Evolutionary conservation across 37 sponge, comb jelly and placozoan genomes (phyloP).

Genomic region (Petrosia ficiformis): DNA sequence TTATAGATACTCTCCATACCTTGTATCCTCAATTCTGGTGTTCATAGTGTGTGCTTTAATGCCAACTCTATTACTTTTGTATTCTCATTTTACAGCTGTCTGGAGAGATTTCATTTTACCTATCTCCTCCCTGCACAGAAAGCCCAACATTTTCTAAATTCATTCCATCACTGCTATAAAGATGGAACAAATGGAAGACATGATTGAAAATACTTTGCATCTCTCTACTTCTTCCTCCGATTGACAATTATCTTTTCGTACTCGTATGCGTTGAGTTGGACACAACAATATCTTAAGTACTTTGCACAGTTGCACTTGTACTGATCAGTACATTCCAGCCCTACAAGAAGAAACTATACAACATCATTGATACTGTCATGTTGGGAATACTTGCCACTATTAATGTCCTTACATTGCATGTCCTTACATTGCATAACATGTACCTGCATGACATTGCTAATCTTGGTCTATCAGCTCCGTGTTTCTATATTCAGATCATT

Average conservation of each 20-base stretch:
- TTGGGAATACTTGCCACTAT: neutral
- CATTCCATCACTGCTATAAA: conserved; percentile 4
- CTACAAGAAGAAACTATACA: neutral
- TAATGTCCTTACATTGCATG: neutral
- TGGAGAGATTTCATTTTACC: neutral
- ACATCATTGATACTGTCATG: neutral
- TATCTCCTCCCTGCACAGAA: neutral
- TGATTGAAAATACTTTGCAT: neutral
- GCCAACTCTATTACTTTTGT: neutral
- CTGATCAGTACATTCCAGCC: neutral
- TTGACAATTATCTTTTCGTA: neutral
- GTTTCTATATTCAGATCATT: neutral
- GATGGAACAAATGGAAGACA: conserved; percentile 5
- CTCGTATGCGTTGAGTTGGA: neutral
- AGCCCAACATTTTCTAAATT: neutral
- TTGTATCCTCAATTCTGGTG: neutral
- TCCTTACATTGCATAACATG: neutral
- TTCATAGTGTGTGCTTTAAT: neutral
- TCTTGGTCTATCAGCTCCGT: neutral
- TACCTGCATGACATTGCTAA: neutral
- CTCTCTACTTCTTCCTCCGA: conserved; percentile 3
- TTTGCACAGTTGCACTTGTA: neutral
- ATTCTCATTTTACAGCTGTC: conserved; percentile 3
- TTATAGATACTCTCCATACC: neutral
- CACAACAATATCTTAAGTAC: neutral